phyloP scores from a whole-genome alignment of 2,888 invertebrate genomes.

The Drosophila quinaria region DNA sequence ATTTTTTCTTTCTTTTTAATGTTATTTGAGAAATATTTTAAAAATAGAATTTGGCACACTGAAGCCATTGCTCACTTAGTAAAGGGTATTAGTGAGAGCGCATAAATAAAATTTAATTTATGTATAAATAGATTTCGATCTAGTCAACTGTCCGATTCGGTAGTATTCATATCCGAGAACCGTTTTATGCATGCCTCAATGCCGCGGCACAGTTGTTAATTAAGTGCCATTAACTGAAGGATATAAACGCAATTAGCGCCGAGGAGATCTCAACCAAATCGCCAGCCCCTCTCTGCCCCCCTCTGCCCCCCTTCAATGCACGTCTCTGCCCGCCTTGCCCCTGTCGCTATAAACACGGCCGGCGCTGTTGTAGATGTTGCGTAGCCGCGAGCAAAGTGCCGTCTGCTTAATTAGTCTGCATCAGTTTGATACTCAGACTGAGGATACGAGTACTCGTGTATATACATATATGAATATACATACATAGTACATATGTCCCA shows the following conservation, averaged over 20 bases:
- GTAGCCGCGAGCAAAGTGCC: slow-evolving; percentile 78
- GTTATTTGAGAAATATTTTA: too few species aligned
- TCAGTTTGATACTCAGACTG: slow-evolving; percentile 24
- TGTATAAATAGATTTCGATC: slow-evolving; percentile 42
- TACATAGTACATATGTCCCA: slow-evolving; percentile 48
- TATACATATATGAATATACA: background rate
- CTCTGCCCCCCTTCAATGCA: background rate
- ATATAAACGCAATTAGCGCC: slow-evolving; percentile 85
- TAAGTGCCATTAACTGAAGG: slow-evolving; percentile 83
- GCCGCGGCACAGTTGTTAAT: slow-evolving; percentile 77
- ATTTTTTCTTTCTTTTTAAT: background rate
- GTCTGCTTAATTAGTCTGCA: slow-evolving; percentile 81
- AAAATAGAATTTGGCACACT: slow-evolving; percentile 6
- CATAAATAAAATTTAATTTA: slow-evolving; percentile 10
- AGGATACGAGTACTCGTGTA: background rate
- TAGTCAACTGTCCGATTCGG: slow-evolving; percentile 41
- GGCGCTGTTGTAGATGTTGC: slow-evolving; percentile 81
- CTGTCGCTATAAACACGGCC: slow-evolving; percentile 38
- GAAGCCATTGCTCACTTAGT: background rate
- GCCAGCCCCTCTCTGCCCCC: slow-evolving; percentile 32
- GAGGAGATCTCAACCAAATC: slow-evolving; percentile 78
- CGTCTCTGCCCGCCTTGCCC: background rate
- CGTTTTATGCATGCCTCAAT: slow-evolving; percentile 63
- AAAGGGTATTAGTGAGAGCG: slow-evolving; percentile 1
- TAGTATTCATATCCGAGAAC: slow-evolving; percentile 40